These are phyloP conservation scores for Iphiclides podalirius DNA, from an alignment of 2,888 invertebrate genomes.

Conservation along the genomic window DNA sequence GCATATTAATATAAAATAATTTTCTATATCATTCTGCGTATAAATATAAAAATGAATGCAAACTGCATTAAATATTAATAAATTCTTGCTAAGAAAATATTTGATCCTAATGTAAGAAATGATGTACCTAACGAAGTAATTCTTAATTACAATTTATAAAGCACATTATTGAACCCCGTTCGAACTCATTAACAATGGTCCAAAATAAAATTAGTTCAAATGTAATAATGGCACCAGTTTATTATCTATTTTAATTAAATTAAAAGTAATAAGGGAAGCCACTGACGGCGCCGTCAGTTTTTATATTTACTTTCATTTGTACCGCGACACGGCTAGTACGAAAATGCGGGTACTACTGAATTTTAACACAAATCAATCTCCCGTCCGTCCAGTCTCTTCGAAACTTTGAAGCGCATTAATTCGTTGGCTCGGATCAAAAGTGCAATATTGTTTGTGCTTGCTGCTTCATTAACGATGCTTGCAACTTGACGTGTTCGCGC, in stretches of 20 bases:
- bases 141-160: no score
- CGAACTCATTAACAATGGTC: no score
- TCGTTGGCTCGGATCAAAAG: neutral
- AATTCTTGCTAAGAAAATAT: no score
- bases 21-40: no score
- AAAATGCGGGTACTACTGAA: constrained; percentile 19
- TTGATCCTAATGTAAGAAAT: no score
- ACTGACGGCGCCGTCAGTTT: neutral
- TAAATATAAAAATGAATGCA: no score
- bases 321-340: neutral
- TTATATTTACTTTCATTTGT: neutral
- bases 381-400: neutral
- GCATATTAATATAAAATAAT: no score
- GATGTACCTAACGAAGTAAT: no score
- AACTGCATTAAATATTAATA: no score
- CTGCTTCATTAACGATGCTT: no score
- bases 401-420: constrained; percentile 5
- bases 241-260: constrained; percentile 1
- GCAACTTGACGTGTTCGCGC: neutral
- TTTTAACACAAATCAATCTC: neutral
- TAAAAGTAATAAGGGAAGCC: neutral
- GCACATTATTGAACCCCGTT: no score
- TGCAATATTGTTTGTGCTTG: neutral
- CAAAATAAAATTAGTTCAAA: neutral
- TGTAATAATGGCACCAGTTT: neutral